phyloP scores from a whole-genome alignment of 30 jellyfish, hydroid and myxozoan species.

The Chrysaora quinquecirrha region DNA sequence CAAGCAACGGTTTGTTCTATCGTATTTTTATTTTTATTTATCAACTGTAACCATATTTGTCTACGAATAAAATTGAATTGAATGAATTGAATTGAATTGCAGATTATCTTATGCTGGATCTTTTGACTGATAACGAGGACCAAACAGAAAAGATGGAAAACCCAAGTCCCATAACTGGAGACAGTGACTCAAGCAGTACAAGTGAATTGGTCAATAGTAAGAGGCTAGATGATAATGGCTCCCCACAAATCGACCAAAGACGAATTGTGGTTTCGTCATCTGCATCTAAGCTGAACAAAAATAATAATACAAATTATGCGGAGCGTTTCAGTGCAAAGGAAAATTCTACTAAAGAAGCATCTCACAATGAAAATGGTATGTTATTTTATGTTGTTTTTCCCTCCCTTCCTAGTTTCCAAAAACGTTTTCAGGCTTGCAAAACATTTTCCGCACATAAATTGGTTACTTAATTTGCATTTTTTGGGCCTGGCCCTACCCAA shows the following conservation, averaged over 20 bases:
- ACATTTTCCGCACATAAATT: too few relatives aligned
- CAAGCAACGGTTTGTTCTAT: constrained; percentile 30
- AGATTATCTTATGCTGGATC: constrained; percentile 73
- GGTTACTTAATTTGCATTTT: too few relatives aligned
- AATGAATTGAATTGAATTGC: too few relatives aligned
- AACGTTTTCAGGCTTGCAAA: too few relatives aligned
- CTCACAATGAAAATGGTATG: not conserved
- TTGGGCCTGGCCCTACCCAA: too few relatives aligned
- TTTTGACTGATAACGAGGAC: constrained; percentile 32
- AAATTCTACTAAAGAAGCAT: too few relatives aligned
- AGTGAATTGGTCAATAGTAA: constrained; percentile 23
- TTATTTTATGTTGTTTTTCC: not conserved
- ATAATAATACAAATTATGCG: not conserved
- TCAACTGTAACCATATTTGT: too few relatives aligned
- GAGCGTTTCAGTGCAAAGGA: not conserved
- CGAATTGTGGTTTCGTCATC: constrained; percentile 47
- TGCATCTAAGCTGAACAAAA: not conserved
- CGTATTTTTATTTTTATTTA: not conserved
- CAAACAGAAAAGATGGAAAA: not conserved
- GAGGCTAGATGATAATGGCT: constrained; percentile 34
- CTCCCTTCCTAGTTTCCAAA: too few relatives aligned
- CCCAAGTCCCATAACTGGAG: constrained; percentile 34
- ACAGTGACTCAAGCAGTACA: constrained; percentile 39
- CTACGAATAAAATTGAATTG: too few relatives aligned
- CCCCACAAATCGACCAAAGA: constrained; percentile 43